phyloP scores from a whole-genome alignment of 2,888 invertebrate genomes.

The Melanchra persicariae region DNA sequence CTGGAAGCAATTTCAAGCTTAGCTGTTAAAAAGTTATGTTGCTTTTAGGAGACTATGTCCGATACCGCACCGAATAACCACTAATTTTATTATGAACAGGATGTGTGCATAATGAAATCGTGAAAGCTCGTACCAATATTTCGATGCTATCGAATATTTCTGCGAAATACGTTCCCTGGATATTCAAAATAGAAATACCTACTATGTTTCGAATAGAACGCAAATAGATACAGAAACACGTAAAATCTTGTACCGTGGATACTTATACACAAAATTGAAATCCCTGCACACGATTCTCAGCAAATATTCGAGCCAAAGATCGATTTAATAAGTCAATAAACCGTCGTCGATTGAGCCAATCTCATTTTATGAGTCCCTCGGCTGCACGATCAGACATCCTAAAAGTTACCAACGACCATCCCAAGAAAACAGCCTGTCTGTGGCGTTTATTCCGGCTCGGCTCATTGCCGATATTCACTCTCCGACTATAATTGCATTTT shows the following conservation, averaged over 20 bases:
- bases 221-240: constrained; percentile 49
- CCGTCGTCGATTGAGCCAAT: constrained; percentile 86
- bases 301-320: constrained; percentile 82
- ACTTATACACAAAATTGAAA: constrained; percentile 74
- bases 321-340: constrained; percentile 89
- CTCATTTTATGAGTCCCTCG: constrained; percentile 87
- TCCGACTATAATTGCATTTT: constrained; percentile 61
- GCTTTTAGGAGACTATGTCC: constrained; percentile 73
- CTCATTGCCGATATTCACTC: constrained; percentile 69
- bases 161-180: neutral
- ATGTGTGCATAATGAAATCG: constrained; percentile 53
- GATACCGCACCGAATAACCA: constrained; percentile 70
- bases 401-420: constrained; percentile 78
- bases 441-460: constrained; percentile 71
- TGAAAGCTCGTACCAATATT: constrained; percentile 37
- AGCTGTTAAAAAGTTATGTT: constrained; percentile 74
- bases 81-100: constrained; percentile 72
- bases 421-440: constrained; percentile 72
- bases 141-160: constrained; percentile 4
- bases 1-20: constrained; percentile 79
- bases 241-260: constrained; percentile 48
- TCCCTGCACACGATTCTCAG: constrained; percentile 70
- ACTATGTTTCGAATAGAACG: constrained; percentile 31
- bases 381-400: constrained; percentile 81
- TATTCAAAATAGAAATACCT: constrained; percentile 22